phyloP scores from a whole-genome alignment of 1,140 invertebrate genomes.

The Drosophila insularis region DNA sequence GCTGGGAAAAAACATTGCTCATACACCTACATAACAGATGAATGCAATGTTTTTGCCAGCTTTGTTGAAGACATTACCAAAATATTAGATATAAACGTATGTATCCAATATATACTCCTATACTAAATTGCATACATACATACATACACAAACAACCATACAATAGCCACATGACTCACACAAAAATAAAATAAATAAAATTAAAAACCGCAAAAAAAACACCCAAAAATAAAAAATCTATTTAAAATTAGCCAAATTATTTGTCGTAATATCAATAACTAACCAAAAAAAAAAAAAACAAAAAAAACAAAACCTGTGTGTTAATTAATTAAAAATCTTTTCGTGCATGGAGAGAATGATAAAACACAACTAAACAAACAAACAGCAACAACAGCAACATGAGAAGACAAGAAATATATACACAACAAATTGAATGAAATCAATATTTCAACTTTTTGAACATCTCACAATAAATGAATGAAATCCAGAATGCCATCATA shows the following conservation, averaged over 20 bases:
- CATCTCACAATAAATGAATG: background rate
- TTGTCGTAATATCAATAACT: constrained; percentile 22
- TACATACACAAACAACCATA: background rate
- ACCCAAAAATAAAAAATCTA: background rate
- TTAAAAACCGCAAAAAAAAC: background rate
- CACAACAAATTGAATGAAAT: background rate
- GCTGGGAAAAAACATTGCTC: background rate
- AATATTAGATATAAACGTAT: constrained; percentile 7
- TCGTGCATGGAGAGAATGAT: background rate
- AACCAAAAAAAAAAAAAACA: background rate
- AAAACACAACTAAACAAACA: background rate
- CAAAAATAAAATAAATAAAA: background rate
- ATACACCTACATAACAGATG: too few species aligned
- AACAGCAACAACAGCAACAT: background rate
- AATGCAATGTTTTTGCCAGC: background rate
- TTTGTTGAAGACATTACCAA: constrained; percentile 12
- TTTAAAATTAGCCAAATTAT: constrained; percentile 12
- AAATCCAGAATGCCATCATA: background rate
- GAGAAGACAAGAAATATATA: background rate
- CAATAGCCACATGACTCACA: background rate
- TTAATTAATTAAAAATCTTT: background rate
- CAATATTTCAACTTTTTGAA: background rate
- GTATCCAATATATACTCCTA: constrained; percentile 3
- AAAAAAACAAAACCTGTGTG: background rate
- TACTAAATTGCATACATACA: background rate